Base-by-base conservation (phyloP, 2,797 vertebrate species). In the Hypotaenidia okinawae region DNA sequence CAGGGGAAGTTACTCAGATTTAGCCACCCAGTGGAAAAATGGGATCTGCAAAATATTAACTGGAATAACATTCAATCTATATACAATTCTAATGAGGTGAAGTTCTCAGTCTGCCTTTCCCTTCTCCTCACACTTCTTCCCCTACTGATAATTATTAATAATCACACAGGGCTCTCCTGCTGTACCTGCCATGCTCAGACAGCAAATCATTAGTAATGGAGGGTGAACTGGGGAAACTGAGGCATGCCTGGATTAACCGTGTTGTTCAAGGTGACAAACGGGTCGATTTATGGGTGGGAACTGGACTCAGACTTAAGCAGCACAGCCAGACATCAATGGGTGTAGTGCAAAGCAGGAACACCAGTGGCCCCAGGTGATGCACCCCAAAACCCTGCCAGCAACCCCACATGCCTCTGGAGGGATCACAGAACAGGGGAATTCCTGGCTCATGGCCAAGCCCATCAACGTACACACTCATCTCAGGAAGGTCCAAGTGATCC, bases 201-300 rank as follows among this genome's bases (percentile, higher is more conserved):
- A 86, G 70, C 91, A 96, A 94, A 96, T 94, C 90, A 94, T 88
- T 77, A 84, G 64, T 93, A 93, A 96, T 87, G 86, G 89, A 66
- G 85, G 78, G 73, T 61, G 63, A 73, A 83, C 35, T 5, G 62
- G 93, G 94, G 93, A 96, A 96, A 94, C 96, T 97, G 95, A 96
- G 96, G 96, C 80, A 74, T 61, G 45, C 25, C 35, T 85, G 95
- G 87, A 93, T 95, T 89, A 77, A 92, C 77, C 68, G 51, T 84
- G 95, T 89, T 83, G 78, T 89, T 88, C 93, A 89, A 89, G 89
- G 94, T 97, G 89, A 92, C 45, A 33, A 83, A 37, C 54, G 32
- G 78, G 78, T 91, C 24, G 51, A 89, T 95, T 94, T 94, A 90
- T 83, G 58, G 73, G 54, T 24, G 58, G 75, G 79, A 91, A 32